phyloP scores from a whole-genome alignment of 2,113 vertebrate genomes.

The Muntiacus muntjak region DNA sequence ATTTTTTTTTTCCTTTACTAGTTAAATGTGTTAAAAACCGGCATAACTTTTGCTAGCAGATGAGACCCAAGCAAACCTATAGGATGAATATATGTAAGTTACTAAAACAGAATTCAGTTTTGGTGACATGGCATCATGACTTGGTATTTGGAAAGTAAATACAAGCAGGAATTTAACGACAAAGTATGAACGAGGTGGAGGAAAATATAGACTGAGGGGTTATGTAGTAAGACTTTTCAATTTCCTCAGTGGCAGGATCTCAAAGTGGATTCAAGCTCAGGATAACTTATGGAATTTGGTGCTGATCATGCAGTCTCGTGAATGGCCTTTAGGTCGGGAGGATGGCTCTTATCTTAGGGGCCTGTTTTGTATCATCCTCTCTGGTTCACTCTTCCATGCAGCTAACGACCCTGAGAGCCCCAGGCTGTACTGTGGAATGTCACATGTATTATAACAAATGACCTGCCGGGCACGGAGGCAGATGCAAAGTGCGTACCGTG shows the following conservation, averaged over 20 bases:
- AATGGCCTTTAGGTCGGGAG: not conserved
- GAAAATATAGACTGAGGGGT: not conserved
- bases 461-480: not conserved
- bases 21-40: not conserved
- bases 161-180: not conserved
- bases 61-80: not conserved
- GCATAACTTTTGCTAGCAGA: not conserved
- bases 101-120: not conserved
- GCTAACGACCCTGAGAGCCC: not conserved
- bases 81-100: not conserved
- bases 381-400: not conserved
- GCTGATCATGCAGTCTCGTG: not conserved
- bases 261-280: not conserved
- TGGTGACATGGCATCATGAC: not conserved
- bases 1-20: not conserved
- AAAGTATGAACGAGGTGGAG: not conserved
- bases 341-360: slow-evolving; percentile 14
- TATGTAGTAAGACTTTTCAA: not conserved
- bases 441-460: not conserved
- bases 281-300: not conserved
- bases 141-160: not conserved
- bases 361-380: not conserved
- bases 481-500: not conserved
- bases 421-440: not conserved
- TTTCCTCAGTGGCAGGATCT: not conserved